phyloP scores from a whole-genome alignment of 1,140 invertebrate species.

The Drosophila leontia region DNA sequence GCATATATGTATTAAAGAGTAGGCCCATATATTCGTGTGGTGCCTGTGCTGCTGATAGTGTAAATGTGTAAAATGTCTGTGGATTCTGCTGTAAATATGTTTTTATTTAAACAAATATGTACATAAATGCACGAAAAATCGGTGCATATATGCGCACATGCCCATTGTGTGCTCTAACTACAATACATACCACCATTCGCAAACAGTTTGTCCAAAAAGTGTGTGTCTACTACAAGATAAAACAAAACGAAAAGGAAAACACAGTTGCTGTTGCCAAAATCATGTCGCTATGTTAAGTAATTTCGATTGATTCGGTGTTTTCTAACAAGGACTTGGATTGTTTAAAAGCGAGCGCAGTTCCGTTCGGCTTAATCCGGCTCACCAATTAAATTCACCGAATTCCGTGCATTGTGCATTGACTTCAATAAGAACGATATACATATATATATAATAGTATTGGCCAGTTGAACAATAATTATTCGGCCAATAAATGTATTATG shows the following conservation, averaged over 20 bases:
- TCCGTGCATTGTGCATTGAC: constrained; percentile 21
- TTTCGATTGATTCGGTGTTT: constrained; percentile 34
- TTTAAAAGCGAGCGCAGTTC: constrained; percentile 10
- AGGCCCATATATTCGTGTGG: constrained; percentile 44
- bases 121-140: constrained; percentile 39
- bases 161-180: constrained; percentile 43
- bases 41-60: constrained; percentile 41
- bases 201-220: constrained; percentile 47
- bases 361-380: neutral
- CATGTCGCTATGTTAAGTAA: constrained; percentile 45
- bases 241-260: constrained; percentile 15
- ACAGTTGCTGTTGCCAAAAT: constrained; percentile 32
- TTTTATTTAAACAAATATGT: constrained; percentile 44
- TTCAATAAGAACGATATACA: constrained; percentile 4
- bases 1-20: constrained; percentile 48
- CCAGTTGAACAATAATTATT: constrained; percentile 11
- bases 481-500: constrained; percentile 28
- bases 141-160: constrained; percentile 27
- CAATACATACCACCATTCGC: constrained; percentile 46
- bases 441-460: constrained; percentile 1
- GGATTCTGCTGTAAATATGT: constrained; percentile 38
- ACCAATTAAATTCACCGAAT: constrained; percentile 19
- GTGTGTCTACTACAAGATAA: constrained; percentile 42
- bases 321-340: constrained; percentile 22
- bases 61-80: constrained; percentile 50